Evolutionary conservation across 2,888 invertebrate species (phyloP).

Genomic region (Rhopalosiphum nymphaeae): DNA sequence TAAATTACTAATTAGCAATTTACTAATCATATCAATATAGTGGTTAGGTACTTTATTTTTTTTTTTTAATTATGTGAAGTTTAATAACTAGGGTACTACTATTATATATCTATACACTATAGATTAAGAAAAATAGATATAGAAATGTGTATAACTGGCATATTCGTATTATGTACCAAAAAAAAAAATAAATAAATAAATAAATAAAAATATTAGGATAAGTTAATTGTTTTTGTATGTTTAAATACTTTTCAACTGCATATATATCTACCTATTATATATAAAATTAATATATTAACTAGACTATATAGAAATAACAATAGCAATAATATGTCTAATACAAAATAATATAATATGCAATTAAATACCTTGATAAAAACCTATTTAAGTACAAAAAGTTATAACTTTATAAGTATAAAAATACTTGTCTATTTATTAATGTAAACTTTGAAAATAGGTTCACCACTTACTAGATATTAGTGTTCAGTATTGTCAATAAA

Average conservation of each 20-base stretch:
- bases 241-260: not conserved
- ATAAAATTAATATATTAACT: not conserved
- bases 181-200: not conserved
- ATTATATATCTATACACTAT: not conserved
- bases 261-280: not conserved
- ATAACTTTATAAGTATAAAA: not conserved
- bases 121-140: not conserved
- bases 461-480: no score
- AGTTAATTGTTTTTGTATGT: not conserved
- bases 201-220: not conserved
- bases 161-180: not conserved
- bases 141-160: not conserved
- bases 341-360: not conserved
- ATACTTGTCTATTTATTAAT: not conserved
- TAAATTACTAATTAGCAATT: not conserved
- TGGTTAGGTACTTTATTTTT: not conserved
- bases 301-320: not conserved
- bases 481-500: not conserved
- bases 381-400: not conserved
- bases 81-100: not conserved
- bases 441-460: not conserved
- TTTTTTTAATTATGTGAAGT: not conserved
- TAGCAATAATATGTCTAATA: not conserved
- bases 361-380: not conserved
- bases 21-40: not conserved